A percentile compares a stretch with the other conserved stretches of the same genome.
Evolutionary conservation across 2,888 invertebrate genomes (phyloP).

Genomic region (Aricia artaxerxes): DNA sequence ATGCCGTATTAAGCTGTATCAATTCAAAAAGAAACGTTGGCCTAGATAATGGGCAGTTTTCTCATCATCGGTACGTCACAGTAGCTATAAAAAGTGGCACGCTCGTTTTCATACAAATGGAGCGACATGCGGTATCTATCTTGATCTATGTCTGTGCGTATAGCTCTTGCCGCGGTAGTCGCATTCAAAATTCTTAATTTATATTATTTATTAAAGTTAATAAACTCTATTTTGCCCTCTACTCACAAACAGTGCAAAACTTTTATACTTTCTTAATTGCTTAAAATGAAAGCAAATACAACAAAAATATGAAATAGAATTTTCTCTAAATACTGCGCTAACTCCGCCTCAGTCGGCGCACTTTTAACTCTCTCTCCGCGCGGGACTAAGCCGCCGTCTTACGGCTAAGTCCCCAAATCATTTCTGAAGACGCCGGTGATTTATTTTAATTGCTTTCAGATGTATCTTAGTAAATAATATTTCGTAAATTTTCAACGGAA

Average conservation of each 20-base stretch:
- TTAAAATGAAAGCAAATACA: background rate
- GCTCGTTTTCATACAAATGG: too few relatives aligned
- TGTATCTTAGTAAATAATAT: conserved; percentile 17
- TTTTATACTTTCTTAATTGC: background rate
- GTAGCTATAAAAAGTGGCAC: too few relatives aligned
- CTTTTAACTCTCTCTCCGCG: conserved; percentile 6
- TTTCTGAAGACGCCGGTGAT: conserved; percentile 5
- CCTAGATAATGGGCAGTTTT: too few relatives aligned
- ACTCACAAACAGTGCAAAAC: background rate
- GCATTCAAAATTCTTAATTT: too few relatives aligned
- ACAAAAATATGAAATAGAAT: conserved; percentile 12
- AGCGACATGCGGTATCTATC: too few relatives aligned
- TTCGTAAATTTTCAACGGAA: background rate
- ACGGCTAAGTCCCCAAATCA: conserved; percentile 25
- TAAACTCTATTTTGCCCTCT: too few relatives aligned
- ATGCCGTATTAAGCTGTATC: too few relatives aligned
- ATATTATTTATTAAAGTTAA: too few relatives aligned
- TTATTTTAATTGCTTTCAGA: conserved; percentile 31
- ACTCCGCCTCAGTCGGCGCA: background rate
- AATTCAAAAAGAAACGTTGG: too few relatives aligned
- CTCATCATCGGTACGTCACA: too few relatives aligned
- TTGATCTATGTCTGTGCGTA: too few relatives aligned
- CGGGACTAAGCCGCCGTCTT: conserved; percentile 23
- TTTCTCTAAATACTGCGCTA: conserved; percentile 12
- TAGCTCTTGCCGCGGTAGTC: too few relatives aligned